Evolutionary conservation across 2,888 invertebrate genomes (phyloP), one percentile per base, ranked within the genome.

Genomic region (Macaria liturata): DNA sequence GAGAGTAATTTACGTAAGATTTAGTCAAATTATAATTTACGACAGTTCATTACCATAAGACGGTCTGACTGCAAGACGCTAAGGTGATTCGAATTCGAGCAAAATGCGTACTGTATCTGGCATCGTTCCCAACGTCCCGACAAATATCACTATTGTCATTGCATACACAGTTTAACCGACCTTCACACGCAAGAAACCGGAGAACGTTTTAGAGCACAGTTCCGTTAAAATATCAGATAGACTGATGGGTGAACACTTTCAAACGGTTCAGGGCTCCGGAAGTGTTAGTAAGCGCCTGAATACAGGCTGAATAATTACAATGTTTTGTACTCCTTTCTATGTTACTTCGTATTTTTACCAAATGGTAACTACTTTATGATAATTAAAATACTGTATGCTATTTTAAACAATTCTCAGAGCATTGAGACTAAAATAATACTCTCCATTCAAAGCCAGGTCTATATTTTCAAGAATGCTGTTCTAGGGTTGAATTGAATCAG

Each of bases 71-170:
- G 70, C 66, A 68, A 59, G 56, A 59, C 48, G 57, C 55, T 63
- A 71, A 74, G 75, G 74, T 74, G 76, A 76, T 74, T 73, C 68
- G 73, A 75, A 73, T 74, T 71, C 69, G 65, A 71, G 66, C 69
- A 65, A 72, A 75, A 75, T 71, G 70, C 69, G 70, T 73, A 74
- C 72, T 72, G 72, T 75, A 74, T 67, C 75, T 83, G 82, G 83
- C 83, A 81, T 61, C 65, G 64, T 75, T 80, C 80, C 82, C 78
- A 79, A 70, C 70, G 67, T 53, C 58, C 63, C 60, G 67, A 71
- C 72, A 73, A 75, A 77, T 70, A 69, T 71, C 68, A 68, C 69
- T 72, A 76, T 75, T 76, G 75, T 74, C 74, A 72, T 68, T 78
- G 70, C 64, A 71, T 59, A 58, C 64, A 68, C 54, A 63, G 52